phyloP scores from a whole-genome alignment of 2,888 invertebrate genomes.

The Epinotia brunnichana region DNA sequence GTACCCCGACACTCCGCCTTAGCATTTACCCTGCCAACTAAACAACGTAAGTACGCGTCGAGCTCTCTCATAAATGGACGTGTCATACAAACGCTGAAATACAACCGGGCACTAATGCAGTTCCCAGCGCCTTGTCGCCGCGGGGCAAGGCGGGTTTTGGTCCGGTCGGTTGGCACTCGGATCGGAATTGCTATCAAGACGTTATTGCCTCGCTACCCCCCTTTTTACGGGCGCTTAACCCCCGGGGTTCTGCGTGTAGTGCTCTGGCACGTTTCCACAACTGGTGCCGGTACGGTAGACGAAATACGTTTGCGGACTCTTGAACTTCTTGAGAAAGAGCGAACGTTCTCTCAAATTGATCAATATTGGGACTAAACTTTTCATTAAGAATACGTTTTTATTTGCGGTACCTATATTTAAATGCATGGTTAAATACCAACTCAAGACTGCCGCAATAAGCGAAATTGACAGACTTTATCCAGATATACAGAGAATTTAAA shows the following conservation, averaged over 20 bases:
- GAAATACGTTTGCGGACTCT: conserved; percentile 17
- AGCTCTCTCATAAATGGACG: conserved; percentile 67
- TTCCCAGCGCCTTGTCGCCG: neutral
- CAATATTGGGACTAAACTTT: neutral
- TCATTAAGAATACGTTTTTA: too few species aligned
- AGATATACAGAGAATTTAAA: too few species aligned
- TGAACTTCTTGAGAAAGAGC: neutral
- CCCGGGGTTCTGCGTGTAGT: conserved; percentile 62
- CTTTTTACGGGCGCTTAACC: conserved; percentile 81
- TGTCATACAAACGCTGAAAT: conserved; percentile 64
- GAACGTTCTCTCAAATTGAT: neutral
- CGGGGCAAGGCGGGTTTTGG: conserved; percentile 49
- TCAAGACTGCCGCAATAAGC: too few species aligned
- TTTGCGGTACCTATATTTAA: too few species aligned
- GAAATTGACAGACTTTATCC: too few species aligned
- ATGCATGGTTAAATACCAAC: too few species aligned
- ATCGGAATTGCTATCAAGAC: conserved; percentile 69
- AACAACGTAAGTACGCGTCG: conserved; percentile 49
- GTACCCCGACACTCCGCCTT: neutral
- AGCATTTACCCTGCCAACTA: conserved; percentile 34
- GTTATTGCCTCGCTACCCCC: conserved; percentile 75
- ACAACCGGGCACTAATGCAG: conserved; percentile 45
- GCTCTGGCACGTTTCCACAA: conserved; percentile 52
- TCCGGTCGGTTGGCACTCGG: conserved; percentile 52
- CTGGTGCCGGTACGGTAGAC: conserved; percentile 48